phyloP scores from a whole-genome alignment of 2,113 vertebrate species.

The Odocoileus hemionus region DNA sequence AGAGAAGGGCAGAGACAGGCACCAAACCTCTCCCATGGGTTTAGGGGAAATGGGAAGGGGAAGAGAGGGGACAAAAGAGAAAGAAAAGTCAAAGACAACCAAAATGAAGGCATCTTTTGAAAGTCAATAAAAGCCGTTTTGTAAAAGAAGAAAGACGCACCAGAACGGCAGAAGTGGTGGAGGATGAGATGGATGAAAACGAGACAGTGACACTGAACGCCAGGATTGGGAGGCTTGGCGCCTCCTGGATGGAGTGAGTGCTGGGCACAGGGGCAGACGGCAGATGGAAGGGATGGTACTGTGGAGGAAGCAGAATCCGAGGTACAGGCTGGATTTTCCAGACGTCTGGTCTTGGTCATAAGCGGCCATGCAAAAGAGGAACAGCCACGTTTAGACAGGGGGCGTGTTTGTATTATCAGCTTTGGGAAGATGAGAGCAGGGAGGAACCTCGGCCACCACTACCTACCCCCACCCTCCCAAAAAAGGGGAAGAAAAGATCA shows the following conservation, averaged over 20 bases:
- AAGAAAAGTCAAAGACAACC: not conserved
- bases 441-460: not conserved
- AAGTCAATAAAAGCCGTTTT: not conserved
- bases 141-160: not conserved
- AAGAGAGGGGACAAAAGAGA: not conserved
- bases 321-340: not conserved
- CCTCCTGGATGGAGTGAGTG: not conserved
- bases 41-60: not conserved
- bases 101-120: not conserved
- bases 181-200: not conserved
- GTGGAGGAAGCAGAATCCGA: not conserved
- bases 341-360: not conserved
- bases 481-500: not conserved
- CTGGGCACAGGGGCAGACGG: rapidly evolving
- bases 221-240: not conserved
- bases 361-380: not conserved
- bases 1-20: not conserved
- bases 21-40: not conserved
- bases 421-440: not conserved
- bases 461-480: rapidly evolving
- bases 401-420: too few species aligned
- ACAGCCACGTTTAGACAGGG: too few species aligned
- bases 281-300: not conserved
- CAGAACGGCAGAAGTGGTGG: not conserved
- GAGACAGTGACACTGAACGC: not conserved